Conservation (phyloP, 2,888 invertebrate genomes). For the Deilephila elpenor region DNA sequence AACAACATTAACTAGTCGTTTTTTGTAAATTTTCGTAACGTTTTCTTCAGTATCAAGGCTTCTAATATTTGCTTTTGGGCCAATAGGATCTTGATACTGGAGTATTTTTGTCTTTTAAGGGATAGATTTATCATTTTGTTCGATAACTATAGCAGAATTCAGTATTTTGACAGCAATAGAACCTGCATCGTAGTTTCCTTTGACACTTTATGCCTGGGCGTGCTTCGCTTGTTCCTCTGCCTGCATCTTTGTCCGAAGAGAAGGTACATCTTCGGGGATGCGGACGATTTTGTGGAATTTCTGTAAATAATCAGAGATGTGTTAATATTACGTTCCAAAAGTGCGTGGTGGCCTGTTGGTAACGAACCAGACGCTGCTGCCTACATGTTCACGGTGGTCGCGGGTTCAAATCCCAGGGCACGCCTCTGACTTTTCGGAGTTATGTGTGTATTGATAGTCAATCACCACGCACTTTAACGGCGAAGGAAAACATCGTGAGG, state of each 20-base stretch:
- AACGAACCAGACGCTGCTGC: too few relatives aligned
- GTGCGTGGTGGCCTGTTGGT: too few relatives aligned
- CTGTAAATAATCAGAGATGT: constrained; percentile 76
- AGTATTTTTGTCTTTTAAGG: neutral
- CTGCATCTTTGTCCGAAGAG: constrained; percentile 92
- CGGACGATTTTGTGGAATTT: constrained; percentile 93
- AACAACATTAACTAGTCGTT: neutral
- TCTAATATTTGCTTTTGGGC: neutral
- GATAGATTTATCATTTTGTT: too few relatives aligned
- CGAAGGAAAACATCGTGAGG: too few relatives aligned
- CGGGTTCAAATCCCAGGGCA: too few relatives aligned
- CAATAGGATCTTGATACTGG: neutral
- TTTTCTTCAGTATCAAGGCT: too few relatives aligned
- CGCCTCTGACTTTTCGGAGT: too few relatives aligned
- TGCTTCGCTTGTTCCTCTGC: constrained; percentile 80
- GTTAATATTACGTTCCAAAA: too few relatives aligned
- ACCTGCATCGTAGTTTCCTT: constrained; percentile 12
- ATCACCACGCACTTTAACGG: too few relatives aligned
- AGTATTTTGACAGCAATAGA: neutral
- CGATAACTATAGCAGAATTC: too few relatives aligned
- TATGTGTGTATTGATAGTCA: too few relatives aligned
- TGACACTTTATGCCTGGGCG: constrained; percentile 54
- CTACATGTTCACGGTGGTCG: too few relatives aligned
- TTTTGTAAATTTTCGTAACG: neutral
- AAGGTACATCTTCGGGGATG: constrained; percentile 92